Percentiles rank a stretch among this genome's conserved stretches.
phyloP scores from a whole-genome alignment of 2,113 vertebrate genomes.

The Pica pica region DNA sequence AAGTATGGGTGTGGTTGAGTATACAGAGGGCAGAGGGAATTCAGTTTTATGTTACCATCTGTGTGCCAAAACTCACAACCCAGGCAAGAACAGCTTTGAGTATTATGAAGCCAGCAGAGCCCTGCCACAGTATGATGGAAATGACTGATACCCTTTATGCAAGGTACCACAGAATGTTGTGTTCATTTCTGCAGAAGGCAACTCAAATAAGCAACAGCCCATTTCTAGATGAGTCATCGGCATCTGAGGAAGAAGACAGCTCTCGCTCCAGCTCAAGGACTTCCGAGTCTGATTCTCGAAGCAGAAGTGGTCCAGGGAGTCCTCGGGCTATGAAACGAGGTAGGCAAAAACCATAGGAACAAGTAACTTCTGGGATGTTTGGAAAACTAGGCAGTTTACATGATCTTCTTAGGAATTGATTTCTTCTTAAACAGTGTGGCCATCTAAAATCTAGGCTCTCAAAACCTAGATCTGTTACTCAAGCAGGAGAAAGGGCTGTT shows the following conservation, averaged over 20 bases:
- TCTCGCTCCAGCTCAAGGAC: slow-evolving; percentile 83
- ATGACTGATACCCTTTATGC: neutral
- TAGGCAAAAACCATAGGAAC: neutral
- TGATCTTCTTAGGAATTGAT: neutral
- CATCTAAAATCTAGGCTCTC: neutral
- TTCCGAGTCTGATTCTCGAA: slow-evolving; percentile 79
- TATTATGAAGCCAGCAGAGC: neutral
- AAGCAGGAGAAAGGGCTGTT: neutral
- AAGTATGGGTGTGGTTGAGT: neutral
- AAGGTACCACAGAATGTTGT: neutral
- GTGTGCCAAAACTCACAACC: slow-evolving; percentile 16
- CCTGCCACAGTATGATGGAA: neutral
- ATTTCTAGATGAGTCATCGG: slow-evolving; percentile 85
- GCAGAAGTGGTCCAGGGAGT: slow-evolving; percentile 81
- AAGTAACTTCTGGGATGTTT: neutral
- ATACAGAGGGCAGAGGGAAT: neutral
- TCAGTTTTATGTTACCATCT: neutral
- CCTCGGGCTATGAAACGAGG: slow-evolving; percentile 91
- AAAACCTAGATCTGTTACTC: neutral
- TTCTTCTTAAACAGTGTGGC: neutral
- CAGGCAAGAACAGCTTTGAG: neutral
- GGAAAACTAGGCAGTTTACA: neutral
- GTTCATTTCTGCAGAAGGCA: slow-evolving; percentile 82
- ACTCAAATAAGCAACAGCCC: slow-evolving; percentile 89
- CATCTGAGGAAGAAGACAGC: slow-evolving; percentile 88